Base-by-base conservation (phyloP, 1,140 invertebrate species). In the Camponotus pennsylvanicus region DNA sequence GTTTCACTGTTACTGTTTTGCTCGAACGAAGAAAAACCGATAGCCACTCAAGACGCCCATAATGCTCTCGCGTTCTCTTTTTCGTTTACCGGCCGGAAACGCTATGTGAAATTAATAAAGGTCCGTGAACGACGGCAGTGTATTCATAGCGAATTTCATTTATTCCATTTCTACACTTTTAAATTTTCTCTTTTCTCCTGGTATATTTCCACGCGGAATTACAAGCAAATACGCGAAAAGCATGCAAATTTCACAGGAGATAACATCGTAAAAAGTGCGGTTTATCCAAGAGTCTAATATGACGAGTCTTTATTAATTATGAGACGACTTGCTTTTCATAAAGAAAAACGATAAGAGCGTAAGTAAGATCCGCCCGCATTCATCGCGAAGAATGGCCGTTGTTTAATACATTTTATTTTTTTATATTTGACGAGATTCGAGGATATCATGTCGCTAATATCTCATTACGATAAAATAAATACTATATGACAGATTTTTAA, bases 61-160 rank as follows among this genome's bases (percentile, higher is more conserved):
- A 80, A 80, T 70, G 49, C 8, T 18, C 37, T 2, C 6, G 45
- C 3, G 37, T 21, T 71, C 18, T 59, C 52, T 34, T 59, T 82
- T 71, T 49, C 40, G 40, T 42, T 82, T 42, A 34, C 40, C 79
- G 40, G 73, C 55, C 67, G 67, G 55, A 73, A 82, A 82, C 21
- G 67, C 27, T 61, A 73, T 61, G 67, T 73, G 79, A 82, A 73
- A 82, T 82, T 82, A 82, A 82, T 82, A 82, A 71, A 71, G 69
- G 45, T 82, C 40, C 67, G 13, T 55, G 67, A 73, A 73, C 79
- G 79, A 45, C 34, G 42, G 64, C n/a, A 15, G 61, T 34, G 21
- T 32, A 13, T 73, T 82, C 7, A 71, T n/a, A 61, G 55, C 15
- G 32, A 82, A 82, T 82, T 70, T 82, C 79, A 82, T 82, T 82